Evolutionary conservation across 2,797 vertebrate genomes (phyloP).

Genomic region (Propithecus perrieri): DNA sequence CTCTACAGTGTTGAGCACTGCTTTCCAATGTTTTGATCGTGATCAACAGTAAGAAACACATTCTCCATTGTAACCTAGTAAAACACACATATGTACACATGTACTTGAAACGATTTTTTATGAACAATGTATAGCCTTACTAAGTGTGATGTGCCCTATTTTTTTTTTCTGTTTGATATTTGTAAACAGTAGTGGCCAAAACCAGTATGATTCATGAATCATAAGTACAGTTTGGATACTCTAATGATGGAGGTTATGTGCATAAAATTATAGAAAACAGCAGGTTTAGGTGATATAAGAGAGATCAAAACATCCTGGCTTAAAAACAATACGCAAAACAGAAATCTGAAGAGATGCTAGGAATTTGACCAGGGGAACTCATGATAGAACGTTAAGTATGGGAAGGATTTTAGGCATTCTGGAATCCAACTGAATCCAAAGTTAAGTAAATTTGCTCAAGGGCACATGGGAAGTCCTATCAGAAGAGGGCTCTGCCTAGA

Average conservation of each 20-base stretch:
- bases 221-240: not conserved
- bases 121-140: not conserved
- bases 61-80: not conserved
- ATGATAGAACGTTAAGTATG: not conserved
- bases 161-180: not conserved
- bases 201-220: not conserved
- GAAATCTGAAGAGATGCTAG: not conserved
- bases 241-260: not conserved
- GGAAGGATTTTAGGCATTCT: not conserved
- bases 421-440: not conserved
- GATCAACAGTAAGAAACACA: not conserved
- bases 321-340: not conserved
- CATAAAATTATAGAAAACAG: slow-evolving; percentile 9
- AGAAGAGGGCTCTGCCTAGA: not conserved
- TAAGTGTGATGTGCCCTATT: not conserved
- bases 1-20: not conserved
- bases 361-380: not conserved
- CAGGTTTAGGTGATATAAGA: not conserved
- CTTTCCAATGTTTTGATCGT: not conserved
- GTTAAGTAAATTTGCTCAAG: not conserved
- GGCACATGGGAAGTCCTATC: not conserved
- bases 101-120: not conserved
- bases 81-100: not conserved
- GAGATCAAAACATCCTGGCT: not conserved
- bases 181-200: not conserved